Conservation (phyloP, 2,797 vertebrate genomes). For the Orientallactaga sibirica region DNA sequence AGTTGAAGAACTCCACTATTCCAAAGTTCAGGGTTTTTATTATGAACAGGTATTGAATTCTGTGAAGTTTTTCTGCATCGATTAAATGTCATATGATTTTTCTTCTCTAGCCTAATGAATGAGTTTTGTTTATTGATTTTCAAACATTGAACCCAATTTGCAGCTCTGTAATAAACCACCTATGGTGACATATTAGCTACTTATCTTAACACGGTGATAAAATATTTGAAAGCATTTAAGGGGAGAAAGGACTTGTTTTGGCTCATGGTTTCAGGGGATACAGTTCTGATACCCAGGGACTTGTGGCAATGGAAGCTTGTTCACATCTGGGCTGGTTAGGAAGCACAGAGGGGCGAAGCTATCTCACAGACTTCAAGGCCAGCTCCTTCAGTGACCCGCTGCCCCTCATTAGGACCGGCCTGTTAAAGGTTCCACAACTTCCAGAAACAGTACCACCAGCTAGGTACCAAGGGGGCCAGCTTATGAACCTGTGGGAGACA, state of each 20-base stretch:
- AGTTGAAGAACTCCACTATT: background rate
- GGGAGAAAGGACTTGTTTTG: background rate
- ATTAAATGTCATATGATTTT: conserved; percentile 27
- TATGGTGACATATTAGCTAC: background rate
- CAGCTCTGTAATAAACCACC: background rate
- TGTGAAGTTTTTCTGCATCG: conserved; percentile 21
- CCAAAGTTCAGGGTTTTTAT: background rate
- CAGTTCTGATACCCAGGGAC: background rate
- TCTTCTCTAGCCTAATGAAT: background rate
- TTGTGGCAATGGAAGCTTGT: background rate
- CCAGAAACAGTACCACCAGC: background rate
- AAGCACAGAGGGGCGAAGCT: background rate
- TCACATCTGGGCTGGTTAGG: background rate
- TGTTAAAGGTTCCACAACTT: background rate
- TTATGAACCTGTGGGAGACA: no score
- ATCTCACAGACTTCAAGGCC: no score
- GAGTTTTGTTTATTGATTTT: conserved; percentile 46
- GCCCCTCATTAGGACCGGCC: no score
- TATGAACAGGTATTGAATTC: conserved; percentile 5
- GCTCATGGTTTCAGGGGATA: background rate
- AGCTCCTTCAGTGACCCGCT: background rate
- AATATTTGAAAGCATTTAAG: background rate
- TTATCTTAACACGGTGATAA: background rate
- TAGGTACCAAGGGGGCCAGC: background rate
- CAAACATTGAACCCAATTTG: background rate